Percentiles rank a stretch among this genome's conserved stretches.
These are phyloP conservation scores for Plecotus auritus DNA, from an alignment of 2,113 vertebrate species.

Conservation along the genomic window DNA sequence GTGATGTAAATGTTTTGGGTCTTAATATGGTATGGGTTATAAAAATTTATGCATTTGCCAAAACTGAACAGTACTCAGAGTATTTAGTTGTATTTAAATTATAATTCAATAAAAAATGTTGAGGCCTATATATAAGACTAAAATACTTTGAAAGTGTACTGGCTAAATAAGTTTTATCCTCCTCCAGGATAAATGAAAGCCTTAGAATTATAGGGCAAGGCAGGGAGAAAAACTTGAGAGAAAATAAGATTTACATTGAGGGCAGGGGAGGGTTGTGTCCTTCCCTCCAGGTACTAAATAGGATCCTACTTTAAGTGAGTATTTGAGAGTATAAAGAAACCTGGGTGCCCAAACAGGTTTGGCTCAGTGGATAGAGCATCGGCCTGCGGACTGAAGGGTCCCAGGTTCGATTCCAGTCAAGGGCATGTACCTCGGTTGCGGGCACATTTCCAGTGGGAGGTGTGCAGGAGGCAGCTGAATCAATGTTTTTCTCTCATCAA, in stretches of 20 bases:
- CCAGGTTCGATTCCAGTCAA: no score
- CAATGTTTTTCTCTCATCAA: no score
- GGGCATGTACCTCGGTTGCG: no score
- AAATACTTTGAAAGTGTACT: neutral
- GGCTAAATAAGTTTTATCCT: neutral
- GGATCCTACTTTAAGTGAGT: neutral
- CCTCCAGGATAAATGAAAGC: neutral
- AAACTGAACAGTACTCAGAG: neutral
- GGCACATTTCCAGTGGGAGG: no score
- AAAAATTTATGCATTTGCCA: neutral
- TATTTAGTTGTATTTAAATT: slow-evolving; percentile 3
- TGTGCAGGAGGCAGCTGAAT: no score
- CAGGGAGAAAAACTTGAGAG: neutral
- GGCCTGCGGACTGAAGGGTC: no score
- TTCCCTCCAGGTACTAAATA: neutral
- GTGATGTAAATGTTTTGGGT: neutral
- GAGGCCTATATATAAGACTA: neutral
- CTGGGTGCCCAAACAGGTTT: neutral
- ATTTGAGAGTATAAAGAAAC: neutral
- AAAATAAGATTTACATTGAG: neutral
- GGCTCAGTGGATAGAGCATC: no score
- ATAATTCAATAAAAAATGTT: neutral
- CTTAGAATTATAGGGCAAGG: neutral
- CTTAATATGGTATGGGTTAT: neutral
- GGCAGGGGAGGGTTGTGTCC: neutral